These are phyloP conservation scores for Gisinianus flammeolus DNA, from an alignment of 2,888 invertebrate genomes.

Conservation along the genomic window DNA sequence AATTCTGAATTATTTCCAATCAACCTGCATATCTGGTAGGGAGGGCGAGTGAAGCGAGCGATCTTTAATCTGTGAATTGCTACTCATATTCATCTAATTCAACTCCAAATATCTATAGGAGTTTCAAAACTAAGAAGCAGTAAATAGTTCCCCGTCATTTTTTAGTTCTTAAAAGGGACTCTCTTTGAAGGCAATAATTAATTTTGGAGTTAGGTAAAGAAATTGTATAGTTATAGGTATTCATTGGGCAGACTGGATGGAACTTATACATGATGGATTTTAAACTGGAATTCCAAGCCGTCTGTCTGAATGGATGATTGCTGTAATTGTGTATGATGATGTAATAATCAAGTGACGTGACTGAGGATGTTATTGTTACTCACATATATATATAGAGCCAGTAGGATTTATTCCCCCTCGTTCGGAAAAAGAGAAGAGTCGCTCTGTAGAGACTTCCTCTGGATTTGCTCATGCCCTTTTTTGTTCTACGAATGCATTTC, in stretches of 20 bases:
- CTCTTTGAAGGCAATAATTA: not conserved
- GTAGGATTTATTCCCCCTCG: slow-evolving; percentile 58
- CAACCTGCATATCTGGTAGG: not conserved
- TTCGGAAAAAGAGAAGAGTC: slow-evolving; percentile 56
- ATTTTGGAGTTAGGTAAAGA: no score
- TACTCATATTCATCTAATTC: not conserved
- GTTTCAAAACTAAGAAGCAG: not conserved
- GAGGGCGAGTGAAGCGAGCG: not conserved
- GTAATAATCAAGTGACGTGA: not conserved
- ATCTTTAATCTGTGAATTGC: no score
- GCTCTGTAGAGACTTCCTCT: slow-evolving; percentile 55
- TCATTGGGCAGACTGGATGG: not conserved
- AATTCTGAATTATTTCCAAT: not conserved
- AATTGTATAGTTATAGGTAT: no score
- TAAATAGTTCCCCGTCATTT: not conserved
- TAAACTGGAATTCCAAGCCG: not conserved
- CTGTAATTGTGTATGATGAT: not conserved
- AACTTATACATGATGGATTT: not conserved
- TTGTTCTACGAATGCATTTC: slow-evolving; percentile 69
- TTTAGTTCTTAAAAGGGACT: not conserved
- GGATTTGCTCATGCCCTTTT: slow-evolving; percentile 60
- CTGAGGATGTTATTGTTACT: slow-evolving; percentile 16
- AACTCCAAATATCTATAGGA: no score
- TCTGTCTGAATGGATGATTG: not conserved
- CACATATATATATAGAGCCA: slow-evolving; percentile 51